Percentiles rank a stretch among this genome's conserved stretches.
phyloP scores from a whole-genome alignment of 2,888 invertebrate genomes.

The Nomada hirtipes region DNA sequence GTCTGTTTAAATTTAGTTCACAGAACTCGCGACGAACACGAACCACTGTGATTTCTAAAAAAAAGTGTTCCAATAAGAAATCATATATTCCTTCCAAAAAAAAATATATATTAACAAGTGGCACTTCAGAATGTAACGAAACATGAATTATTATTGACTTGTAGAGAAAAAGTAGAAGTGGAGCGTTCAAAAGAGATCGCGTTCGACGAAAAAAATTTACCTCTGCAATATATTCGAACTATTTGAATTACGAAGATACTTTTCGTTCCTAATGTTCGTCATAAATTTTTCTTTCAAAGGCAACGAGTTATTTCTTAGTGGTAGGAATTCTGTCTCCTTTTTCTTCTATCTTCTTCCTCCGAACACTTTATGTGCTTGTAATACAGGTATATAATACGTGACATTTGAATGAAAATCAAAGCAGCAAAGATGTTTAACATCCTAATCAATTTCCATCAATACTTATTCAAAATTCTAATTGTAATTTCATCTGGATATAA shows the following conservation, averaged over 20 bases:
- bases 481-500: no score
- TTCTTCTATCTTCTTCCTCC: no score
- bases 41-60: no score
- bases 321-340: not conserved
- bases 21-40: no score
- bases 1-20: no score
- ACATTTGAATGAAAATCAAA: no score
- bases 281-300: constrained; percentile 33
- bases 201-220: not conserved
- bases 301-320: not conserved
- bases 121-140: not conserved
- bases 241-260: constrained; percentile 4
- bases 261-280: constrained; percentile 13
- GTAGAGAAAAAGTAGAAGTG: not conserved
- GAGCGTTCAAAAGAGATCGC: not conserved
- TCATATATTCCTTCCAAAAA: no score
- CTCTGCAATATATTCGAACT: not conserved
- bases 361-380: not conserved
- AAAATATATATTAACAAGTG: not conserved
- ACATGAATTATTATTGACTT: not conserved
- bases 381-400: no score
- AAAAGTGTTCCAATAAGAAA: no score
- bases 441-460: no score
- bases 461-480: no score
- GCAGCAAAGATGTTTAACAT: no score